Conservation (phyloP, 2,888 invertebrate genomes). For the Aelia acuminata region DNA sequence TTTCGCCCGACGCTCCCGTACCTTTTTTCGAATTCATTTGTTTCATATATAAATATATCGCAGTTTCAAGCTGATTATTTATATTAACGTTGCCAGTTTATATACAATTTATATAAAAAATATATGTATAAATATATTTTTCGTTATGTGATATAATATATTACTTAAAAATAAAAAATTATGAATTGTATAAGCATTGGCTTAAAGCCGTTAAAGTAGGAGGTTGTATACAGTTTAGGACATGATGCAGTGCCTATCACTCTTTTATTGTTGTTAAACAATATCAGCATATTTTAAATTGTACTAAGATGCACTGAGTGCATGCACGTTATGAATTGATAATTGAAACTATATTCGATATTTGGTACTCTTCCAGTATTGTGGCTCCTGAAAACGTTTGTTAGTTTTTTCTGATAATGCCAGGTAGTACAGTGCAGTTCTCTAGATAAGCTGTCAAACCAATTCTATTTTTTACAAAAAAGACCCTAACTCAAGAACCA, state of each 20-base stretch:
- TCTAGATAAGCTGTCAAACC: too few species aligned
- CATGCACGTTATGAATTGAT: constrained; percentile 65
- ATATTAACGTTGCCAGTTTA: constrained; percentile 55
- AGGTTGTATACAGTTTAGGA: constrained; percentile 62
- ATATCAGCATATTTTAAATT: constrained; percentile 59
- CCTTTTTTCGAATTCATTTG: constrained; percentile 29
- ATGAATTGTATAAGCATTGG: constrained; percentile 60
- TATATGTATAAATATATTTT: constrained; percentile 51
- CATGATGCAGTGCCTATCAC: constrained; percentile 63
- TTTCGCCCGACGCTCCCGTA: constrained; percentile 39
- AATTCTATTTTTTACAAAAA: too few species aligned
- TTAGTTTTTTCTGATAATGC: neutral
- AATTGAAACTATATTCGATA: constrained; percentile 54
- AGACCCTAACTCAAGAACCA: too few species aligned
- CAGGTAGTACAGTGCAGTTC: neutral
- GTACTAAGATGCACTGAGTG: constrained; percentile 63
- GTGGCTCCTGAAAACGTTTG: neutral
- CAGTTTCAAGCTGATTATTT: constrained; percentile 54
- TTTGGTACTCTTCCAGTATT: constrained; percentile 39
- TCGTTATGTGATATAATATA: constrained; percentile 61
- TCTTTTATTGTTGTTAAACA: constrained; percentile 61
- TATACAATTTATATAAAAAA: constrained; percentile 41
- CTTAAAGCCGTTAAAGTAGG: constrained; percentile 59
- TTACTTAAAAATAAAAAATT: constrained; percentile 60
- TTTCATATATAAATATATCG: constrained; percentile 18